These are phyloP conservation scores for Echinarachnius parma DNA, from an alignment of 53 echinoderm and acorn worm genomes.

Conservation along the genomic window DNA sequence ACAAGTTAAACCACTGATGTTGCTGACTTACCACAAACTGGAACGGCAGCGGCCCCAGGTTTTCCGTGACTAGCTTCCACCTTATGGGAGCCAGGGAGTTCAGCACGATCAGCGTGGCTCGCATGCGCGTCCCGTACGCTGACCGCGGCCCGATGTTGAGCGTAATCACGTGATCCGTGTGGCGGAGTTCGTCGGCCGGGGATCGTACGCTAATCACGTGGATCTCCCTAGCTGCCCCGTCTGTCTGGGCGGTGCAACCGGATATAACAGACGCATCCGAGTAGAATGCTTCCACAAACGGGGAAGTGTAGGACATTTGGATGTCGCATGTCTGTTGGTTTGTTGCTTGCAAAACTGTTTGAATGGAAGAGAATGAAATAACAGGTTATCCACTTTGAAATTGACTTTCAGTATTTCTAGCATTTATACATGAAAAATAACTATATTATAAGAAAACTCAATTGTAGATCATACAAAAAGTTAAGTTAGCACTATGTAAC, in stretches of 20 bases:
- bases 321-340: constrained; percentile 28
- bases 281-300: constrained; percentile 36
- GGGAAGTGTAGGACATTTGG: constrained; percentile 17
- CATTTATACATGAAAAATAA: too few relatives aligned
- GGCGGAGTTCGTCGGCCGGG: constrained; percentile 13
- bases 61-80: constrained; percentile 22
- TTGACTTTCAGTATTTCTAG: too few relatives aligned
- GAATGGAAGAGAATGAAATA: neutral
- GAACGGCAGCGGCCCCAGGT: constrained; percentile 16
- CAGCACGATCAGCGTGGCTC: constrained; percentile 7
- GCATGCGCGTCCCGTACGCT: constrained; percentile 1
- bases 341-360: neutral
- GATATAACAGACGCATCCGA: neutral
- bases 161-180: constrained; percentile 21
- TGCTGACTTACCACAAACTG: constrained; percentile 32
- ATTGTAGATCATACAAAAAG: too few relatives aligned
- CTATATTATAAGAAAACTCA: too few relatives aligned
- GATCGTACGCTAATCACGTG: constrained; percentile 36
- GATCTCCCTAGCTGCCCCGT: constrained; percentile 1
- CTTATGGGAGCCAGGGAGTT: constrained; percentile 20
- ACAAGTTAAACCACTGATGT: too few relatives aligned
- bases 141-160: constrained; percentile 28
- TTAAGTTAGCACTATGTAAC: too few relatives aligned
- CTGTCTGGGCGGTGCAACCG: constrained; percentile 16
- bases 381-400: neutral